Base-by-base conservation (phyloP, 2,888 invertebrate genomes). In the Machimus atricapillus region DNA sequence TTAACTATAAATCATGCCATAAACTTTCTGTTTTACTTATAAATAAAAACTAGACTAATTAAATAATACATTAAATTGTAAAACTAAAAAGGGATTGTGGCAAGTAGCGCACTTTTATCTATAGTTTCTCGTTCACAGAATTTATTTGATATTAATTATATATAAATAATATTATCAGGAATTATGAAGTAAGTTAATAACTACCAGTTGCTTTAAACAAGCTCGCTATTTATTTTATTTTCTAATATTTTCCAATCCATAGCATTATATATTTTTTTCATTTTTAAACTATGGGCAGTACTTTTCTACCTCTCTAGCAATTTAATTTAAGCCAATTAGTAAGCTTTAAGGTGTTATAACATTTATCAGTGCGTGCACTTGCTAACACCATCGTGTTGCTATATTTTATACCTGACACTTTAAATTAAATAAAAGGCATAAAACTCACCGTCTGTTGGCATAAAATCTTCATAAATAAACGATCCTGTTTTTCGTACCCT, bases 391-490 rank as follows among this genome's bases (percentile, higher is more conserved):
- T 34, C 31, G 58, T 31, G 46, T 52, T 56, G 56, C 46, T 46
- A 46, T 46, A 46, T 40, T 40, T 40, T 66, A 66, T 66, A 56
- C 81, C 43, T 52, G 37, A 40, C 12, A 66, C 27, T 66, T 31
- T 83, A 40, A 31, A 27, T 83, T 58, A 81, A 34, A 56, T 8
- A 66, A 66, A 83, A 81, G 31, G 7, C 34, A 74, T 43, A 31
- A 74, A 40, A 91, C 94, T 94, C 94, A 93, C 99, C 99, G 94
- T 99, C 99, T 56, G 99, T 99, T 7, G 99, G 99, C 98, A 99
- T 99, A 93, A 99, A 99, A 93, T 99, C 99, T 94, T 99, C 99
- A 92, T 99, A 99, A 91, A 99, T 99, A 93, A 97, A 99, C 14
- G 98, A 99, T 76, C 99, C 99, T 81, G 97, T 97, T 93, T 98